A percentile compares a stretch with the other conserved stretches of the same genome.
These are phyloP conservation scores for Babyrousa celebensis DNA, from an alignment of 2,797 vertebrate genomes.

Conservation along the genomic window DNA sequence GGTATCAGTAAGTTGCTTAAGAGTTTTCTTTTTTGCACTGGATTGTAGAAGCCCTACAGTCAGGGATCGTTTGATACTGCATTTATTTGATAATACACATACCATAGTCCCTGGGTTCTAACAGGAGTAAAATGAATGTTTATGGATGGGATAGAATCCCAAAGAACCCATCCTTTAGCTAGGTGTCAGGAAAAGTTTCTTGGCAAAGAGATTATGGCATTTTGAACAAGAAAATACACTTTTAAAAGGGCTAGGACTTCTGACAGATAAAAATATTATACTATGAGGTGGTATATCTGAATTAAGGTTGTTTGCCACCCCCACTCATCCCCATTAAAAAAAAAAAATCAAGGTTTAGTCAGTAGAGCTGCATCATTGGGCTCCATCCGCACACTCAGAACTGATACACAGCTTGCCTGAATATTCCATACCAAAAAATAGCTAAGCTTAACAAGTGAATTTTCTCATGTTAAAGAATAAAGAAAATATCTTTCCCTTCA, in stretches of 20 bases:
- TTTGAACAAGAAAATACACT: not conserved
- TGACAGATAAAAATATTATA: not conserved
- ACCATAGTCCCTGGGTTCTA: not conserved
- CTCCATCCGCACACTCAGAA: not conserved
- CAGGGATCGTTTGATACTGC: not conserved
- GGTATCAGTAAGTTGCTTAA: not conserved
- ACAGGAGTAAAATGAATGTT: not conserved
- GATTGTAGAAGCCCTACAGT: not conserved
- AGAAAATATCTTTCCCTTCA: not conserved
- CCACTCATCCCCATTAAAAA: not conserved
- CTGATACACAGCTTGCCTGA: not conserved
- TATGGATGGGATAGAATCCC: not conserved
- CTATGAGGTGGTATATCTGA: not conserved
- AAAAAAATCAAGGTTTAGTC: not conserved
- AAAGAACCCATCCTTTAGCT: not conserved
- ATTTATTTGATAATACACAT: not conserved
- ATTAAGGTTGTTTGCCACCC: not conserved
- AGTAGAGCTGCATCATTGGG: not conserved
- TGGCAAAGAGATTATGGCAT: not conserved
- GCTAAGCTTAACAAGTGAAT: not conserved
- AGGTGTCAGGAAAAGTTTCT: not conserved
- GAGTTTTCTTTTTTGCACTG: not conserved
- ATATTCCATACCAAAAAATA: not conserved
- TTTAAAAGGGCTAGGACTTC: not conserved
- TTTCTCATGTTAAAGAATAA: slow-evolving; percentile 42